Evolutionary conservation across 2,888 invertebrate species (phyloP).

Genomic region (Polia nebulosa): DNA sequence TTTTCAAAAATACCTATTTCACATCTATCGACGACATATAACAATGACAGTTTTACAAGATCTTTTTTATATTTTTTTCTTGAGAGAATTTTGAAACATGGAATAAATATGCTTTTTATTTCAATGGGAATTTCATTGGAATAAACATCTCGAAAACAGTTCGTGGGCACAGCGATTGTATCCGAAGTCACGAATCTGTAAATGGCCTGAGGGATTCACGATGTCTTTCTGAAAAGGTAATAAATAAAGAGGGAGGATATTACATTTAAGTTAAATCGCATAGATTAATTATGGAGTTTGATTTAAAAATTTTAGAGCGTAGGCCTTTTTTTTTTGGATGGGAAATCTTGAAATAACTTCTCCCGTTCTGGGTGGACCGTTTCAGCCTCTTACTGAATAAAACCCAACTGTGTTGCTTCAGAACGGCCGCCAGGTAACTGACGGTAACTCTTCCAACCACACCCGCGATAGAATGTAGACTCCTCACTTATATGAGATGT

Average conservation of each 20-base stretch:
- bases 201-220: conserved; percentile 33
- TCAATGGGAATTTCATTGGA: conserved; percentile 25
- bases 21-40: conserved; percentile 13
- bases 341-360: too few species aligned
- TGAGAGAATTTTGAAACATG: conserved; percentile 5
- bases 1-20: conserved; percentile 18
- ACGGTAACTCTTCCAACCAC: too few species aligned
- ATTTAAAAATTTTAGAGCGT: neutral
- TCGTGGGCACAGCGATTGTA: conserved; percentile 42
- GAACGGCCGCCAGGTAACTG: too few species aligned
- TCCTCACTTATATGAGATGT: too few species aligned
- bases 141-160: conserved; percentile 24
- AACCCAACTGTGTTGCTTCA: too few species aligned
- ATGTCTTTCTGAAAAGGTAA: conserved; percentile 12
- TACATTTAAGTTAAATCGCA: neutral
- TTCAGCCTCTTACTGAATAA: too few species aligned
- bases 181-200: conserved; percentile 39
- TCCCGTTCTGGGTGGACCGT: too few species aligned
- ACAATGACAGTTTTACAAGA: conserved; percentile 2
- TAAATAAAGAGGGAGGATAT: neutral
- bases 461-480: too few species aligned
- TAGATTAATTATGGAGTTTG: neutral
- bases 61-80: conserved; percentile 4
- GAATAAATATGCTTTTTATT: neutral
- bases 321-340: too few species aligned